Evolutionary conservation across 2,113 vertebrate genomes (phyloP), one percentile per base, ranked within the genome.

Genomic region (Daboia siamensis): DNA sequence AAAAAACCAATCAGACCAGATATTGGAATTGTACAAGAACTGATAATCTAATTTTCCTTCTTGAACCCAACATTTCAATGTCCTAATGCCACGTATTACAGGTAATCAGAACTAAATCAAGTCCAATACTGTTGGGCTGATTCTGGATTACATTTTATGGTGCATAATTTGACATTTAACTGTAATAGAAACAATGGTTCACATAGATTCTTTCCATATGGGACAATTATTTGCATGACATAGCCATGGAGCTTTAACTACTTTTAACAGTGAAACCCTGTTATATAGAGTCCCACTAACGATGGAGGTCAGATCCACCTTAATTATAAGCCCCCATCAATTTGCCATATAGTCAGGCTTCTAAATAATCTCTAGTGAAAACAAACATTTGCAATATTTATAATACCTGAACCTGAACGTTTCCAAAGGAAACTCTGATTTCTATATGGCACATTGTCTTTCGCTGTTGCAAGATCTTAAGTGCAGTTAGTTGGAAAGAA

Each of bases 11-110:
- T 95, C 93, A 93, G 94, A 89, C 23, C 59, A 93, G 94, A 93
- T 91, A 24, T 91, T 95, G 89, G 92, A 95, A 39, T 90, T 93
- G 91, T 90, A 94, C 93, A 95, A 95, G 94, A 96, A 95, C 93
- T 94, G 94, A 39, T 1, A 95, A 93, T 95, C 93, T 95, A 0
- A 51, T 96, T 96, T 97, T 39, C 95, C 90, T 96, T 97, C 84
- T 91, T 95, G 97, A 95, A 96, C 93, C 0, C 56, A 91, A 93
- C 69, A 52, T 97, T 97, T 97, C 94, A 97, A 48, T 0, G 1
- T 93, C 39, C 93, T 87, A 87, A 87, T 5, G 23, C 15, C 33
- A 80, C 44, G 7, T 44, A 80, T 80, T 80, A 21, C 74, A 39
- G 74, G 33, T 80, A 44, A 80, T 44, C 33, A 80, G 17, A 80